Evolutionary conservation across 2,797 vertebrate species (phyloP), one percentile per base, ranked within the genome.

Genomic region (Poeciliopsis presidionis): DNA sequence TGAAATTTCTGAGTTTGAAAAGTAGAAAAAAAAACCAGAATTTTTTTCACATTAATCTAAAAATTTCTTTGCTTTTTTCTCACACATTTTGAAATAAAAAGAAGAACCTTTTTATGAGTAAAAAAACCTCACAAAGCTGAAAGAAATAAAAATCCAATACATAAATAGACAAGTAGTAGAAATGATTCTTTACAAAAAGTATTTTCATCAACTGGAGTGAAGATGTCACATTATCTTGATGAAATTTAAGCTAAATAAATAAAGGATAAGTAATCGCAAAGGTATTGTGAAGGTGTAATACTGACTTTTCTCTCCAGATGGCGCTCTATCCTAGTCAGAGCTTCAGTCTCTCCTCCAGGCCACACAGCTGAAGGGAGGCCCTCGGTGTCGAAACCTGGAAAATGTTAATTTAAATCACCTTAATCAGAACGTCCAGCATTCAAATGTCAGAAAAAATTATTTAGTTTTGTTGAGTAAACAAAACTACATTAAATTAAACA

Each of bases 271-370:
- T 18, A 39, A 61, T 33, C 28, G 16, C 13, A 61, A 30, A 7
- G 12, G 57, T 7, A 72, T 47, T n/a, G 18, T 13, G n/a, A 28
- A 30, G 51, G 28, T 72, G 84, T 65, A 88, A 53, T 72, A 81
- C 92, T 79, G 3, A 95, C 95, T 72, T 96, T 96, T 83, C 95
- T 94, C 88, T 96, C 96, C 63, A 96, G 90, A 65, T 96, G 95
- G 80, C 95, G 94, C 87, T 96, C 95, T 88, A 96, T 95, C 86
- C 96, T 93, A 12, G 95, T 95, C 86, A 96, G 86, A 13, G 95
- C 95, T 83, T 96, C 95, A 0, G 94, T 95, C 87, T 96, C 95
- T 73, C 95, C 95, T 75, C 95, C 95, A 0, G 95, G 95, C 95
- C 95, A 96, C 79, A 96, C 94, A 0, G 94, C 95, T 57, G 95